Conservation (phyloP, 1,140 invertebrate genomes). For the Pseudoatta argentina region DNA sequence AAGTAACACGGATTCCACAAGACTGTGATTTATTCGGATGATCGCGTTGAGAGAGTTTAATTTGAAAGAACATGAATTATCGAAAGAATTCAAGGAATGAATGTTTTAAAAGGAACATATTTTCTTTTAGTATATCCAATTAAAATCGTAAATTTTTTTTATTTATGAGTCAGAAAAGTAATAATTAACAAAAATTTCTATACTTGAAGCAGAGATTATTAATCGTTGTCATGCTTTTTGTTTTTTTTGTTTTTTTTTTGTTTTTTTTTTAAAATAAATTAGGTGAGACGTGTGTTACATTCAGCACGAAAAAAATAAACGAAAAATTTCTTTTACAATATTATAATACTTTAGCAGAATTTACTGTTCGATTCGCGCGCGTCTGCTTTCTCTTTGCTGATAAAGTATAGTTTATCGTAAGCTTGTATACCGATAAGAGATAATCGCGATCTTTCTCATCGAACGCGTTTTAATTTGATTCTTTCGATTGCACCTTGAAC, state of each 20-base stretch:
- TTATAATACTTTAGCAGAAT: not conserved
- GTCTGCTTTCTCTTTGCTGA: constrained; percentile 16
- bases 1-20: constrained; percentile 12
- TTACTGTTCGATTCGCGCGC: not conserved
- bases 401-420: constrained; percentile 31
- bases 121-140: not conserved
- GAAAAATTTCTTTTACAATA: not conserved
- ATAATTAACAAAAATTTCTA: not conserved
- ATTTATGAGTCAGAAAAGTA: not conserved
- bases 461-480: constrained; percentile 39
- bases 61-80: not conserved
- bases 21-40: constrained; percentile 38
- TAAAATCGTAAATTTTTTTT: not conserved
- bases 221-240: not conserved
- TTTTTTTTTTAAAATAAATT: not conserved
- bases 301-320: not conserved
- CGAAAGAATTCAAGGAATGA: constrained; percentile 1
- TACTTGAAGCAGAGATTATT: not conserved
- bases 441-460: constrained; percentile 31
- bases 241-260: not conserved
- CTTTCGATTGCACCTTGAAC: not conserved
- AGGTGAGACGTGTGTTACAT: not conserved
- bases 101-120: not conserved
- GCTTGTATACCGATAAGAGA: constrained; percentile 2
- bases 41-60: constrained; percentile 11